These are phyloP conservation scores for Plotosus lineatus DNA, from an alignment of 2,113 vertebrate species.

Conservation along the genomic window DNA sequence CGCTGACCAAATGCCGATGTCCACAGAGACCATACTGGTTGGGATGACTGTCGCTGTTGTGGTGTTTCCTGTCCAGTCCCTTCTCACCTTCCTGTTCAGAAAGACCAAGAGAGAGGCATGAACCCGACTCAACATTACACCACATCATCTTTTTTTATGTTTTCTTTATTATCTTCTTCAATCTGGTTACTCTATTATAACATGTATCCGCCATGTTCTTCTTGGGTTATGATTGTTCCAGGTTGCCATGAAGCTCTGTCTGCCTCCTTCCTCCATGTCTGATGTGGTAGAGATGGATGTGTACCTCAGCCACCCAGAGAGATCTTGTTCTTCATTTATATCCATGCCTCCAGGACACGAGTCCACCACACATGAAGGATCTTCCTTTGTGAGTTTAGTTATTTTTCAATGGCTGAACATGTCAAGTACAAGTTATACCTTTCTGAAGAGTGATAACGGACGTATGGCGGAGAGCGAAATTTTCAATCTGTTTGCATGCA, in stretches of 20 bases:
- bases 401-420: neutral
- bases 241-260: slow-evolving; percentile 67
- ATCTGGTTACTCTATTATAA: slow-evolving; percentile 16
- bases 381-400: slow-evolving; percentile 68
- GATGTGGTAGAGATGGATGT: slow-evolving; percentile 77
- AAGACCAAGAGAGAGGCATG: slow-evolving; percentile 65
- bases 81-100: slow-evolving; percentile 74
- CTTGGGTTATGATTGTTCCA: slow-evolving; percentile 50
- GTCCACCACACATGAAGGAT: slow-evolving; percentile 56
- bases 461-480: no score
- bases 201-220: neutral
- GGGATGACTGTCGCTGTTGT: slow-evolving; percentile 69
- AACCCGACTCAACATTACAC: neutral
- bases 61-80: slow-evolving; percentile 73
- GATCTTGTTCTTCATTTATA: slow-evolving; percentile 67
- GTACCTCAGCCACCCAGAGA: slow-evolving; percentile 61
- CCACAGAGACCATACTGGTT: slow-evolving; percentile 65
- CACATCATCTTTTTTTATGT: neutral
- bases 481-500: no score
- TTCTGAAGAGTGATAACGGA: no score
- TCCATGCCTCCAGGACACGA: slow-evolving; percentile 62
- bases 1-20: slow-evolving; percentile 64
- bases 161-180: neutral
- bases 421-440: no score
- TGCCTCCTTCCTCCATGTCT: slow-evolving; percentile 62